Conservation (phyloP, 2,113 vertebrate species). For the human region GRCh38 chr20:29046501-29047000, state of each 20-base stretch:
- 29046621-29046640: neutral
- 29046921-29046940: neutral
- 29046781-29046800: neutral
- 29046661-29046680: neutral
- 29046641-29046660: neutral
- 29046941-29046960: neutral
- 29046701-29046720: neutral
- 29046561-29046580: neutral
- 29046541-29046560: neutral
- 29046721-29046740: neutral
- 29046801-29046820: neutral
- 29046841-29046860: neutral
- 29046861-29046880: neutral
- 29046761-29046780: neutral
- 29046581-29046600: neutral
- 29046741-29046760: neutral
- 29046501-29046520: neutral
- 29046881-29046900: neutral
- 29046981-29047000: neutral
- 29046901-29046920: neutral
- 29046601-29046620: neutral
- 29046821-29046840: neutral
- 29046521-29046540: neutral
- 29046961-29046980: neutral
- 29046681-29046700: neutral